Evolutionary conservation across 2,113 vertebrate genomes (phyloP), one percentile per base, ranked within the genome.

Genomic region (Stigmatopora nigra): DNA sequence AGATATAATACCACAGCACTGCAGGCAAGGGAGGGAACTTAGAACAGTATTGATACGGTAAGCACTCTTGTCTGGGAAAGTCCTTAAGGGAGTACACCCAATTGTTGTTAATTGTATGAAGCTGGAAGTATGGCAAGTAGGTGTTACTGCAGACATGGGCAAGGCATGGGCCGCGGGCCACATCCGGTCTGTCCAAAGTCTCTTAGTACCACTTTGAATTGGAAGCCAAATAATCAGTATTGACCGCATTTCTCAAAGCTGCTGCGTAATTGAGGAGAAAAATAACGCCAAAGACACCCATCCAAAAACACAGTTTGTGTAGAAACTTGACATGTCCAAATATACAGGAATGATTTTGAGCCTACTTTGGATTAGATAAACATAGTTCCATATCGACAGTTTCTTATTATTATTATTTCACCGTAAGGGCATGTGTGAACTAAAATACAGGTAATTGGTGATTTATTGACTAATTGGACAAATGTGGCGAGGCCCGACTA

Each of bases 1-100:
- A 85, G 88, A 90, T 88, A 90, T 89, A 87, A 90, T 89, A 86
- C 84, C 84, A 78, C 78, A 79, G 78, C 85, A 89, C 90, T 90
- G 87, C 84, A 89, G 90, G 90, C 87, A 51, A 87, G 86, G 89
- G 88, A 88, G 89, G 88, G 75, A 83, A 77, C 81, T 57, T 17
- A 73, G 81, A 78, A 87, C 87, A 83, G 73, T 81, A 88, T 89
- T 88, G 87, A 91, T 88, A 86, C 76, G 63, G 70, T 64, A 64
- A 80, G 69, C 67, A 86, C 85, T 85, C 78, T 86, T 85, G 86
- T 90, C 78, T 88, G 85, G 73, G 81, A 88, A 89, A 89, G 78
- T 89, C 81, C 90, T 89, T 85, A 73, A 88, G 88, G 88, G 86
- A 84, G 78, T 74, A 69, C 68, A 69, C 79, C 72, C 83, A 82